Evolutionary conservation across 1,140 invertebrate species (phyloP).

Genomic region (Aricia agestis): DNA sequence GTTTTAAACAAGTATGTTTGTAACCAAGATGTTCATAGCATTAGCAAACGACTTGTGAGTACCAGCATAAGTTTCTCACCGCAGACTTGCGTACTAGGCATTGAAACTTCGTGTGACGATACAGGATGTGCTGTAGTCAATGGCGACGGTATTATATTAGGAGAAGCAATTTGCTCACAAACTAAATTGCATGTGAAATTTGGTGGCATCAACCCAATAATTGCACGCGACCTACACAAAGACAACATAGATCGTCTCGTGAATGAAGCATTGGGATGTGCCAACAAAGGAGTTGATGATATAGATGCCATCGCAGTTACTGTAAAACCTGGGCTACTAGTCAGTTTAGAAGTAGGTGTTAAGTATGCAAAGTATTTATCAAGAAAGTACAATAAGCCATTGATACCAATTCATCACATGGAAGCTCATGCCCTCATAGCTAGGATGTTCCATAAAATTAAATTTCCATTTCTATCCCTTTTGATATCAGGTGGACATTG

Average conservation of each 20-base stretch:
- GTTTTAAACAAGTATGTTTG: not conserved
- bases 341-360: constrained; percentile 89
- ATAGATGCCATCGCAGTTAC: constrained; percentile 95
- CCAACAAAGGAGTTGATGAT: constrained; percentile 82
- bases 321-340: constrained; percentile 88
- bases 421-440: constrained; percentile 96
- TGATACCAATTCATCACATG: constrained; percentile 99
- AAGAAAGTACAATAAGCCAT: constrained; percentile 83
- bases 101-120: constrained; percentile 99
- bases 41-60: not conserved
- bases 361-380: constrained; percentile 90
- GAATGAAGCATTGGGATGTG: constrained; percentile 80
- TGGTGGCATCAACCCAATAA: constrained; percentile 93
- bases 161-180: constrained; percentile 88
- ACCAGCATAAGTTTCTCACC: constrained; percentile 8
- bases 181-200: constrained; percentile 84
- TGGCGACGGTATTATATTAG: constrained; percentile 82
- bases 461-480: constrained; percentile 93
- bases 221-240: constrained; percentile 89
- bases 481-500: constrained; percentile 96
- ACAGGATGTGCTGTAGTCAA: constrained; percentile 94
- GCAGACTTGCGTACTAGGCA: constrained; percentile 83
- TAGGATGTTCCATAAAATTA: constrained; percentile 81
- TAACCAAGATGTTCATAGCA: not conserved
- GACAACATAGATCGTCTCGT: constrained; percentile 87